Conservation (phyloP, 2,113 vertebrate genomes). For the Nothoprocta pentlandii region DNA sequence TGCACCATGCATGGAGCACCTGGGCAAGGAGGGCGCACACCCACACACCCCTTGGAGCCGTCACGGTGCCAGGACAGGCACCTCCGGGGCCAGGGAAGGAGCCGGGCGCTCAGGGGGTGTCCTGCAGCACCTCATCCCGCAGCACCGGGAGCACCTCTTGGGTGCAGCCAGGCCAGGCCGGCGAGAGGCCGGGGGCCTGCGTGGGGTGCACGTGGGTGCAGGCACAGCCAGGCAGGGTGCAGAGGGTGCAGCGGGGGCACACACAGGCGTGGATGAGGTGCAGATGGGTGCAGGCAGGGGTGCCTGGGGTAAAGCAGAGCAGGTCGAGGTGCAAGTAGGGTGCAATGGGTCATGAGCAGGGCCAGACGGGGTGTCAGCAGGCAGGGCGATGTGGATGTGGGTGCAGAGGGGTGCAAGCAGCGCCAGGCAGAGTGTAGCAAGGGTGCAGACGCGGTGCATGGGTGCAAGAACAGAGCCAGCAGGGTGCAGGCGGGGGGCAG, state of each 20-base stretch:
- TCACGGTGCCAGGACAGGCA: fast-evolving
- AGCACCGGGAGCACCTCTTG: background rate
- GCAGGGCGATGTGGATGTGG: background rate
- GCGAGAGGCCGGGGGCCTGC: background rate
- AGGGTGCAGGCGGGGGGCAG: background rate
- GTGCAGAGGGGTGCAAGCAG: background rate
- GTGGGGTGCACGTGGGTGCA: background rate
- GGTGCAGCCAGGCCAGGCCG: background rate
- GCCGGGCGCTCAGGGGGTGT: background rate
- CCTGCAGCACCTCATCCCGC: background rate
- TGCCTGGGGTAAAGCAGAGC: background rate
- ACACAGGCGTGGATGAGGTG: background rate
- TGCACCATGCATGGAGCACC: background rate
- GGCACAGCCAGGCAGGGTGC: background rate
- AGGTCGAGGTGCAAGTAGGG: background rate
- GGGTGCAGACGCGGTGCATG: background rate
- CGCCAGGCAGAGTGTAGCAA: background rate
- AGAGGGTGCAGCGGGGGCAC: background rate
- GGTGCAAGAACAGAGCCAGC: too few species aligned
- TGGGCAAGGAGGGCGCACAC: background rate
- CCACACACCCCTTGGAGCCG: too few species aligned
- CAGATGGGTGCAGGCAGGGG: background rate
- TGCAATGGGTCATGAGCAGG: background rate
- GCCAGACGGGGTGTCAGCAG: too few species aligned
- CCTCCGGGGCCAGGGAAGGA: background rate